These are phyloP conservation scores for Corythucha ciliata DNA, from an alignment of 2,888 invertebrate genomes.

Conservation along the genomic window DNA sequence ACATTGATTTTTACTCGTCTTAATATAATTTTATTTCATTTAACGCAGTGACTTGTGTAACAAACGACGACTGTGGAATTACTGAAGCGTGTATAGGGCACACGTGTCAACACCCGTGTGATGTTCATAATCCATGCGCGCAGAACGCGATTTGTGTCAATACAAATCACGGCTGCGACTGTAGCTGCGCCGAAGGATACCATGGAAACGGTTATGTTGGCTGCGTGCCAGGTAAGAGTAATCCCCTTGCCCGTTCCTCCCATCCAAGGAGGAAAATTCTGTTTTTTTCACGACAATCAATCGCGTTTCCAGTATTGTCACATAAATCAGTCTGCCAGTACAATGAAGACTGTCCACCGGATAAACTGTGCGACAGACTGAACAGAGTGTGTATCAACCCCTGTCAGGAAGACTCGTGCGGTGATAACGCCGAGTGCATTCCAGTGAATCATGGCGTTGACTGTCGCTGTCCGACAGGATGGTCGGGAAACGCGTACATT, in stretches of 20 bases:
- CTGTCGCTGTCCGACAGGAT: conserved; percentile 65
- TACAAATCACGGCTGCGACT: conserved; percentile 76
- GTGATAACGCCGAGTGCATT: conserved; percentile 69
- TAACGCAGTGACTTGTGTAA: conserved; percentile 73
- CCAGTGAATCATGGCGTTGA: conserved; percentile 65
- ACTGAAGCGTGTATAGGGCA: conserved; percentile 79
- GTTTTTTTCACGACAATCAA: too few relatives aligned
- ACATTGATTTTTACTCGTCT: too few relatives aligned
- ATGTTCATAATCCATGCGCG: conserved; percentile 72
- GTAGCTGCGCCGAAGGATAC: conserved; percentile 75
- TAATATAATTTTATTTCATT: too few relatives aligned
- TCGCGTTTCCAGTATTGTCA: conserved; percentile 44
- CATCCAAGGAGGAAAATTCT: background rate
- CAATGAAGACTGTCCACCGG: conserved; percentile 83
- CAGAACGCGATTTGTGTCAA: conserved; percentile 78
- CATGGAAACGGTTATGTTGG: conserved; percentile 78
- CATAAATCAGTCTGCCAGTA: conserved; percentile 66
- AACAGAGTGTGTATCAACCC: conserved; percentile 77
- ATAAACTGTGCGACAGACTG: conserved; percentile 71
- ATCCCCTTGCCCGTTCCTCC: background rate
- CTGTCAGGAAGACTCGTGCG: conserved; percentile 68
- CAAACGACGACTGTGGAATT: conserved; percentile 73
- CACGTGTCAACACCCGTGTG: conserved; percentile 79
- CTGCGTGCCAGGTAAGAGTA: conserved; percentile 61
- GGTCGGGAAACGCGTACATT: conserved; percentile 65